Percentiles rank a stretch among this genome's conserved stretches.
phyloP scores from a whole-genome alignment of 2,113 vertebrate genomes.

The Suncus etruscus region DNA sequence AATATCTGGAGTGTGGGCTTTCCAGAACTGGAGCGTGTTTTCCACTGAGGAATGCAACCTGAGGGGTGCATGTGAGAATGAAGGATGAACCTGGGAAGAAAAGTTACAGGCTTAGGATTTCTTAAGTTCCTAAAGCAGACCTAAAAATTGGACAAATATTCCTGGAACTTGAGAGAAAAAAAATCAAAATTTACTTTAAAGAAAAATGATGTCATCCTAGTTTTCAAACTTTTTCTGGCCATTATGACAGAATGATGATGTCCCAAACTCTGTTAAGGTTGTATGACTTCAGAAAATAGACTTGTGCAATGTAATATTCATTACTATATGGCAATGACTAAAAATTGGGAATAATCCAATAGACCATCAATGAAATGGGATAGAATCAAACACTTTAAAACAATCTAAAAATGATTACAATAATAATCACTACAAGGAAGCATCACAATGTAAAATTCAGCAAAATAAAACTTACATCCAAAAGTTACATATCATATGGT shows the following conservation, averaged over 20 bases:
- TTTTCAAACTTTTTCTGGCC: background rate
- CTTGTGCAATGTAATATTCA: background rate
- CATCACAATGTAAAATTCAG: background rate
- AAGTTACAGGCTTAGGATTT: background rate
- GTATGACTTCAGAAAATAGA: background rate
- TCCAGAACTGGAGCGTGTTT: background rate
- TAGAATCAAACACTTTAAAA: background rate
- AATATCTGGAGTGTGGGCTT: background rate
- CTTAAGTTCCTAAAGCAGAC: background rate
- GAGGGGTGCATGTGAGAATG: background rate
- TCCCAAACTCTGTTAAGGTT: background rate
- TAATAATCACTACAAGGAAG: background rate
- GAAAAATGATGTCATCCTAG: background rate
- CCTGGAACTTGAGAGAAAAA: background rate
- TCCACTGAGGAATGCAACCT: background rate
- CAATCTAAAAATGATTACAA: background rate
- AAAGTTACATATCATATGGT: background rate
- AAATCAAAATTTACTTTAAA: slow-evolving; percentile 6
- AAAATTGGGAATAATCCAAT: background rate
- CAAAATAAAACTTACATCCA: background rate
- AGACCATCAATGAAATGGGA: background rate
- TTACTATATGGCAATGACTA: background rate
- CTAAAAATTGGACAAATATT: background rate
- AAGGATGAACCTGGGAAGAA: background rate
- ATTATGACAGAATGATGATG: background rate